Percentiles rank a stretch among this genome's conserved stretches.
Evolutionary conservation across 2,888 invertebrate genomes (phyloP).

Genomic region (Nezara viridula): DNA sequence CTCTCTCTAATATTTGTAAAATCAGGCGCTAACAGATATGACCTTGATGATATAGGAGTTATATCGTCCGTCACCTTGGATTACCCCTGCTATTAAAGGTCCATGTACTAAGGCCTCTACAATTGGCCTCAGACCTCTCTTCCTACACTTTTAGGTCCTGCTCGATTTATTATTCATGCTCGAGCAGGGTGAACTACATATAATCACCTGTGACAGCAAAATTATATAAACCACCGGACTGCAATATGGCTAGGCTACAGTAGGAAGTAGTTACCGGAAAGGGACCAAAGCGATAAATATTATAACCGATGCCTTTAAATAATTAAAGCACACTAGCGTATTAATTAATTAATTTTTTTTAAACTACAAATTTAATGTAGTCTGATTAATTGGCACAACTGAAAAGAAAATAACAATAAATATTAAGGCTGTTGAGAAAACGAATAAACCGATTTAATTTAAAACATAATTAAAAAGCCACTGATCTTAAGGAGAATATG

Average conservation of each 20-base stretch:
- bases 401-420: too few species aligned
- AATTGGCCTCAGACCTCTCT: background rate
- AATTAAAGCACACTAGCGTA: background rate
- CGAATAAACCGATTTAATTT: too few species aligned
- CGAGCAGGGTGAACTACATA: background rate
- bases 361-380: too few species aligned
- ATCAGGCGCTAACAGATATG: background rate
- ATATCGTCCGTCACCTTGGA: background rate
- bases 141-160: slow-evolving; percentile 13
- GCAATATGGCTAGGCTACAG: background rate
- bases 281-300: background rate
- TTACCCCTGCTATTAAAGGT: background rate
- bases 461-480: too few species aligned
- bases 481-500: too few species aligned
- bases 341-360: too few species aligned
- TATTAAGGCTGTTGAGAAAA: too few species aligned
- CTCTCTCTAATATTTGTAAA: background rate
- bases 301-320: background rate
- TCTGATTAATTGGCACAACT: too few species aligned
- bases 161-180: background rate
- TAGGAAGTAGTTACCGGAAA: background rate
- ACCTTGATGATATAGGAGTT: background rate
- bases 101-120: background rate
- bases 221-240: background rate
- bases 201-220: background rate